A percentile compares a stretch with the other conserved stretches of the same genome.
These are phyloP conservation scores for Noctua pronuba DNA, from an alignment of 2,888 invertebrate genomes.

Conservation along the genomic window DNA sequence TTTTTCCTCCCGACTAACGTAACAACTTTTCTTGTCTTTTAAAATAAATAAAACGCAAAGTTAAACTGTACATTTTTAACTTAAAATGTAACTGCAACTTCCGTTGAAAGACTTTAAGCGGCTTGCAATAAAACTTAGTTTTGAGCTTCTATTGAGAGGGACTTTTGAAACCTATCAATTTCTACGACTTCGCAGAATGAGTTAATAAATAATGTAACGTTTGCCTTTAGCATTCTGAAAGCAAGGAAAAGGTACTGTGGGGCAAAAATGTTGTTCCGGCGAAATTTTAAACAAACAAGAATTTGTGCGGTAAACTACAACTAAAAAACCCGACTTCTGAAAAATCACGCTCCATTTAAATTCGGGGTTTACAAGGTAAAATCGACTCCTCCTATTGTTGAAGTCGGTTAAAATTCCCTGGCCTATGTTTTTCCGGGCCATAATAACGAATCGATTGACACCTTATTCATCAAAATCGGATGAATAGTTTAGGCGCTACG, in stretches of 20 bases:
- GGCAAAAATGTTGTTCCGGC: neutral
- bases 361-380: too few relatives aligned
- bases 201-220: slow-evolving; percentile 30
- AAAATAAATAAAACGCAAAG: slow-evolving; percentile 18
- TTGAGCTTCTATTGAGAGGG: neutral
- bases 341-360: too few relatives aligned
- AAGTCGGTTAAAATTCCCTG: too few relatives aligned
- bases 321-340: too few relatives aligned
- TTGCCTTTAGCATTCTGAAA: slow-evolving; percentile 24
- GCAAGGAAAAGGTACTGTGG: neutral
- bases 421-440: too few relatives aligned
- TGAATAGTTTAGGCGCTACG: too few relatives aligned
- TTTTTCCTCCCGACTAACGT: neutral
- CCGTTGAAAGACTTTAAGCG: neutral
- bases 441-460: too few relatives aligned
- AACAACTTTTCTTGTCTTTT: neutral
- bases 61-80: neutral
- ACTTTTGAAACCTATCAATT: slow-evolving; percentile 23
- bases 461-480: too few relatives aligned
- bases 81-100: slow-evolving; percentile 15
- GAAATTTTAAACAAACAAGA: slow-evolving; percentile 2
- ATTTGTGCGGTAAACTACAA: too few relatives aligned
- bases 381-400: too few relatives aligned
- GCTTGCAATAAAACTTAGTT: neutral
- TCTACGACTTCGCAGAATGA: neutral